A percentile compares a stretch with the other conserved stretches of the same genome.
Evolutionary conservation across 2,888 invertebrate genomes (phyloP).

Genomic region (Epirrhoe tristata): DNA sequence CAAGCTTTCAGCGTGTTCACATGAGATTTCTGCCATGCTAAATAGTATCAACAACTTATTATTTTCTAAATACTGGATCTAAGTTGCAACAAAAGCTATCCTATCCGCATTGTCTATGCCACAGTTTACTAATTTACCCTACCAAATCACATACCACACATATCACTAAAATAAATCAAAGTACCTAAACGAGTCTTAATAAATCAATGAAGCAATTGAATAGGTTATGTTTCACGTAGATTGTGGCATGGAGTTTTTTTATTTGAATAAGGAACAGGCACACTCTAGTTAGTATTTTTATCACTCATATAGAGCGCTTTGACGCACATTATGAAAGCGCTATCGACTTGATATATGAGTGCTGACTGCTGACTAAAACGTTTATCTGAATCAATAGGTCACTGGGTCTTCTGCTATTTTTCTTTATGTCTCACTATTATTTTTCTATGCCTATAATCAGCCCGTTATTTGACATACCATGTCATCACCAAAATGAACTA

Average conservation of each 20-base stretch:
- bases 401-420: slow-evolving; percentile 59
- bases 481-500: too few species aligned
- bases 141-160: too few species aligned
- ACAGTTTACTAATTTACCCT: too few species aligned
- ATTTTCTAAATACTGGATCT: too few species aligned
- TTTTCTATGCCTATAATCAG: slow-evolving; percentile 64
- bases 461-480: slow-evolving; percentile 56
- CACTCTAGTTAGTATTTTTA: slow-evolving; percentile 67
- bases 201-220: neutral
- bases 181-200: neutral
- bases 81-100: too few species aligned
- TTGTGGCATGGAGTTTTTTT: neutral
- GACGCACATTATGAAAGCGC: slow-evolving; percentile 62
- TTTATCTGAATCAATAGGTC: slow-evolving; percentile 76
- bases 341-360: slow-evolving; percentile 73
- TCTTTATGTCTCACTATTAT: slow-evolving; percentile 62
- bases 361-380: slow-evolving; percentile 78
- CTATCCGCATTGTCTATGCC: too few species aligned
- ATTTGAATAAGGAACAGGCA: slow-evolving; percentile 48
- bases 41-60: too few species aligned
- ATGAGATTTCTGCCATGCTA: too few species aligned
- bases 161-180: neutral
- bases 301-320: slow-evolving; percentile 52
- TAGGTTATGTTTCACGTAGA: neutral
- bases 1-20: too few species aligned